A percentile compares a stretch with the other conserved stretches of the same genome.
phyloP scores from a whole-genome alignment of 2,113 vertebrate species.

The Phainopepla nitens region DNA sequence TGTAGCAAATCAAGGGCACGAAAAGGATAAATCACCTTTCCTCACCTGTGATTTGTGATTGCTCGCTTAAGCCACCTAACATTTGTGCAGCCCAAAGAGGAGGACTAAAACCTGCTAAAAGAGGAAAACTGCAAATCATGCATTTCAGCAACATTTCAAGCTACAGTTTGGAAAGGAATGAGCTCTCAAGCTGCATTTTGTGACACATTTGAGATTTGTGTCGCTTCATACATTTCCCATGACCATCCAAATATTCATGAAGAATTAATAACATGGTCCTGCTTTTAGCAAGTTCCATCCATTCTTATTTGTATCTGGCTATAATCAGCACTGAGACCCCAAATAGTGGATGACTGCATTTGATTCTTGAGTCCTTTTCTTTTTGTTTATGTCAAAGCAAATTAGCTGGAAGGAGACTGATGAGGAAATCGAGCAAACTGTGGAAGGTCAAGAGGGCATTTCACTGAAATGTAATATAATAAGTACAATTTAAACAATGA shows the following conservation, averaged over 20 bases:
- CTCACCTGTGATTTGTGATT: background rate
- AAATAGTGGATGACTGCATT: constrained; percentile 46
- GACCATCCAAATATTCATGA: constrained; percentile 55
- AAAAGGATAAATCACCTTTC: background rate
- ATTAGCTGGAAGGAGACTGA: constrained; percentile 64
- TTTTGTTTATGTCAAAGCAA: constrained; percentile 60
- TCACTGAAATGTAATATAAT: constrained; percentile 62
- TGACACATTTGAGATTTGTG: constrained; percentile 3
- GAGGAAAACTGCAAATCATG: background rate
- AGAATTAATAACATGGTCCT: constrained; percentile 62
- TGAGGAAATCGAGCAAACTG: constrained; percentile 53
- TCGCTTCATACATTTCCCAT: constrained; percentile 37
- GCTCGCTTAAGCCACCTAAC: background rate
- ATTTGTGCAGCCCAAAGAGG: background rate
- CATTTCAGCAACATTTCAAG: background rate
- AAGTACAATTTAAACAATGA: constrained; percentile 64
- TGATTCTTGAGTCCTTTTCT: constrained; percentile 42
- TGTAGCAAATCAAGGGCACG: background rate
- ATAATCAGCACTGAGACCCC: constrained; percentile 37
- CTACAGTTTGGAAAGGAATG: background rate
- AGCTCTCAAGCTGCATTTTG: background rate
- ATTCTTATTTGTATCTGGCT: constrained; percentile 58
- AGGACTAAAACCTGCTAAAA: background rate
- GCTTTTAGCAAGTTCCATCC: constrained; percentile 54
- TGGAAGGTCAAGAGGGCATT: constrained; percentile 55